Evolutionary conservation across 2,888 invertebrate genomes (phyloP).

Genomic region (Drosophila barbarae): DNA sequence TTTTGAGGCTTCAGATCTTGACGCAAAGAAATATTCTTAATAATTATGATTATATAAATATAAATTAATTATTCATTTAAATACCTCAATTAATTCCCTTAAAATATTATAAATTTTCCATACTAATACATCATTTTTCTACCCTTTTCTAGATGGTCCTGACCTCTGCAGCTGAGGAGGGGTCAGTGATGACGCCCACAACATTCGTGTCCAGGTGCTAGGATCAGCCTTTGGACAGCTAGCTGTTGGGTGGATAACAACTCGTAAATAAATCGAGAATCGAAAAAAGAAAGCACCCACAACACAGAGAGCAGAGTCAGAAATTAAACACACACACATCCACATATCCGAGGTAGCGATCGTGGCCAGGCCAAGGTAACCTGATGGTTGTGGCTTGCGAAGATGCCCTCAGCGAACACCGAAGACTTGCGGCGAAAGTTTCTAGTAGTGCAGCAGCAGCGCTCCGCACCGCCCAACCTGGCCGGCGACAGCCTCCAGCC

Average conservation of each 20-base stretch:
- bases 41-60: not conserved
- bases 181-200: constrained; percentile 17
- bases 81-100: not conserved
- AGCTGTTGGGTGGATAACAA: not conserved
- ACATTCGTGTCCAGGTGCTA: constrained; percentile 19
- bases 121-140: not conserved
- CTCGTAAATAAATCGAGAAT: not conserved
- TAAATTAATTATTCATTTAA: not conserved
- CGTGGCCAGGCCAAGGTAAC: constrained; percentile 38
- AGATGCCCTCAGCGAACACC: constrained; percentile 78
- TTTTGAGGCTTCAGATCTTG: not conserved
- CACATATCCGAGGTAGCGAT: constrained; percentile 30
- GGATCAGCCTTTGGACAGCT: not conserved
- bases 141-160: constrained; percentile 1
- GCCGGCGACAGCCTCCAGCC: constrained; percentile 40
- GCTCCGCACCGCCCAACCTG: constrained; percentile 75
- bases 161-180: constrained; percentile 9
- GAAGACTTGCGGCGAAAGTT: constrained; percentile 80
- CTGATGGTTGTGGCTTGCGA: constrained; percentile 70
- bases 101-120: not conserved
- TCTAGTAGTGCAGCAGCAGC: constrained; percentile 76
- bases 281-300: not conserved
- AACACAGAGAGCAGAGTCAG: too few relatives aligned
- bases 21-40: too few relatives aligned
- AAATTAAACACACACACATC: constrained; percentile 6